Percentiles rank a stretch among this genome's conserved stretches.
Evolutionary conservation across 2,888 invertebrate genomes (phyloP).

Genomic region (Caradrina clavipalpis): DNA sequence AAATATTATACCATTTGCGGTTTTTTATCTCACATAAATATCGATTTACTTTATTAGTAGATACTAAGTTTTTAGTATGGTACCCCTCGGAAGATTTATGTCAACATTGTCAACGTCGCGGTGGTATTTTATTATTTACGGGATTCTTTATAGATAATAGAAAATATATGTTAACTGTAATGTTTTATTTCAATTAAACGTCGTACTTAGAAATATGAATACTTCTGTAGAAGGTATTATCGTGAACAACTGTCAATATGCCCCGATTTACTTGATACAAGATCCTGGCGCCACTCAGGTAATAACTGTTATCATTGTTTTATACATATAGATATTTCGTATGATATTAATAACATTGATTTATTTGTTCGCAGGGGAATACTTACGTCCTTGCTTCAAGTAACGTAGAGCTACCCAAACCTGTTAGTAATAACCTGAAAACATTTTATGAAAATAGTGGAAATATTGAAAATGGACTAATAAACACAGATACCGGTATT

Average conservation of each 20-base stretch:
- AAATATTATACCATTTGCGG: not conserved
- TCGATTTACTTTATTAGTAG: constrained; percentile 15
- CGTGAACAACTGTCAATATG: constrained; percentile 86
- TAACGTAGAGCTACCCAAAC: constrained; percentile 74
- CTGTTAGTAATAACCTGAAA: constrained; percentile 86
- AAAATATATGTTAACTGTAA: constrained; percentile 62
- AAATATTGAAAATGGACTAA: constrained; percentile 81
- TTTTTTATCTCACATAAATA: not conserved
- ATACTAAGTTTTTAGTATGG: constrained; percentile 23
- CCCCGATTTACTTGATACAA: constrained; percentile 86
- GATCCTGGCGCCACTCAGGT: constrained; percentile 85
- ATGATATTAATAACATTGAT: constrained; percentile 32
- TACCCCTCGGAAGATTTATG: constrained; percentile 57
- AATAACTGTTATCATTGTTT: constrained; percentile 65
- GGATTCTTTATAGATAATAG: constrained; percentile 25
- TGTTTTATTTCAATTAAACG: constrained; percentile 67
- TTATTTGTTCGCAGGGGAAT: constrained; percentile 77
- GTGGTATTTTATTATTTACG: constrained; percentile 57
- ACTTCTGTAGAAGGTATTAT: constrained; percentile 80
- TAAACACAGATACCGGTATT: constrained; percentile 67
- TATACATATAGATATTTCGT: constrained; percentile 42
- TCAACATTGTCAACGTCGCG: constrained; percentile 65
- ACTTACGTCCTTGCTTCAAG: constrained; percentile 80
- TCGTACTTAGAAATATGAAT: constrained; percentile 77
- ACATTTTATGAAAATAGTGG: constrained; percentile 88